Evolutionary conservation across 2,888 invertebrate species (phyloP).

Genomic region (Phyllotreta cruciferae): DNA sequence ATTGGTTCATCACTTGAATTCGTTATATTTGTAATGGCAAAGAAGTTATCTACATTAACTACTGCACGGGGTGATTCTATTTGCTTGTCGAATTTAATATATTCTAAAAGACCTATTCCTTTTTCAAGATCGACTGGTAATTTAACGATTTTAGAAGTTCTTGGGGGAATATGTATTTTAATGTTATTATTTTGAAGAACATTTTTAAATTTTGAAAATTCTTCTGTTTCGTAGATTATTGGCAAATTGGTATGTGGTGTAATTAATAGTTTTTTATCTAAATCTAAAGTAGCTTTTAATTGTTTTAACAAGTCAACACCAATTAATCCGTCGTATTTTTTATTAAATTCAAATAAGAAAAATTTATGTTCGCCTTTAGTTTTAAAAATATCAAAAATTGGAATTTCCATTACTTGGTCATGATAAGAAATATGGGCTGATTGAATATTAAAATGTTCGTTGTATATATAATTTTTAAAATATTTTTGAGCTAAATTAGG

Average conservation of each 20-base stretch:
- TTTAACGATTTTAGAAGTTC: slow-evolving; percentile 3
- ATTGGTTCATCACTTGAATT: too few relatives aligned
- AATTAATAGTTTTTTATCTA: too few relatives aligned
- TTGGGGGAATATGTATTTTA: not conserved
- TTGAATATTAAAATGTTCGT: not conserved
- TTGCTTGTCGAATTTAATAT: slow-evolving; percentile 6
- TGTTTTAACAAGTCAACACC: not conserved
- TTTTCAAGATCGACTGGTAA: not conserved
- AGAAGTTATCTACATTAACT: slow-evolving; percentile 5
- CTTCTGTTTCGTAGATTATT: too few relatives aligned
- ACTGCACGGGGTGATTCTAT: not conserved
- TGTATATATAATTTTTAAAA: not conserved
- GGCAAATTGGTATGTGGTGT: too few relatives aligned
- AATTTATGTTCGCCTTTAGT: not conserved
- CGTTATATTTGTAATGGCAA: slow-evolving; percentile 7
- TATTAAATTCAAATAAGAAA: not conserved
- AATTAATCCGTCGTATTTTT: not conserved
- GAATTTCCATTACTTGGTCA: not conserved
- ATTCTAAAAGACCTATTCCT: slow-evolving; percentile 1
- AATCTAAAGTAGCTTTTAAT: not conserved
- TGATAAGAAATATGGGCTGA: slow-evolving; percentile 6
- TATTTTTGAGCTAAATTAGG: not conserved
- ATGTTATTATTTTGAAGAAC: too few relatives aligned
- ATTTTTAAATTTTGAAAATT: too few relatives aligned
- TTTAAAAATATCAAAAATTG: slow-evolving; percentile 5